These are phyloP conservation scores for Melanerpes aurifrons DNA, from an alignment of 2,113 vertebrate species.

Conservation along the genomic window DNA sequence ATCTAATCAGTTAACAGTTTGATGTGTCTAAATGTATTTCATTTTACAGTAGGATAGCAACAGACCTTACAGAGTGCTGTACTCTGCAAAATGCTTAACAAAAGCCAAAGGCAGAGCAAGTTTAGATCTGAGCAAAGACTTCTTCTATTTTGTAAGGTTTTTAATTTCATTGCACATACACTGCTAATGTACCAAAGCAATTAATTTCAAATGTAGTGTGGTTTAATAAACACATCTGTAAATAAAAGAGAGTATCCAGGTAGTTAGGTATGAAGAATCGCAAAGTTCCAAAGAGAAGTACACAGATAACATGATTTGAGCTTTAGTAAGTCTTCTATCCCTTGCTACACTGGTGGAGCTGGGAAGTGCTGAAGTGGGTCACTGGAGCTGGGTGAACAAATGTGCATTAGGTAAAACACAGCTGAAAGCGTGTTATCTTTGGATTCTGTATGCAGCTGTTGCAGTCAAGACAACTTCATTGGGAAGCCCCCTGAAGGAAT, in stretches of 20 bases:
- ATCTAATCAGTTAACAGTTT: background rate
- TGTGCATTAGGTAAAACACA: background rate
- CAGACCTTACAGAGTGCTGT: rapidly evolving
- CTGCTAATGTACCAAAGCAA: background rate
- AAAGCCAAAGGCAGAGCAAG: background rate
- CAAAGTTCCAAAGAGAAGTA: background rate
- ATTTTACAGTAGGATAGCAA: background rate
- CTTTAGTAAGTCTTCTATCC: background rate
- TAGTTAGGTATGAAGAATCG: background rate
- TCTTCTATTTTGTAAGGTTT: background rate
- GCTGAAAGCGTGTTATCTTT: background rate
- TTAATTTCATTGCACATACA: background rate
- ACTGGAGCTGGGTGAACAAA: background rate
- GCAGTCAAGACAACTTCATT: background rate
- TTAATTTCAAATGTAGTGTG: background rate
- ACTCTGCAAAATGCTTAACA: background rate
- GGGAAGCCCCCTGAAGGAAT: background rate
- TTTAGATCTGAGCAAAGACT: background rate
- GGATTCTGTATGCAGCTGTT: slow-evolving; percentile 16
- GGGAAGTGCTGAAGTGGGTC: background rate
- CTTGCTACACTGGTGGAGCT: background rate
- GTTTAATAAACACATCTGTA: background rate
- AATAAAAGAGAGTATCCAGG: background rate
- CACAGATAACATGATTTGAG: background rate
- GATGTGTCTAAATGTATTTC: background rate